Evolutionary conservation across 2,113 vertebrate species (phyloP).

Genomic region (Apodemus sylvaticus): DNA sequence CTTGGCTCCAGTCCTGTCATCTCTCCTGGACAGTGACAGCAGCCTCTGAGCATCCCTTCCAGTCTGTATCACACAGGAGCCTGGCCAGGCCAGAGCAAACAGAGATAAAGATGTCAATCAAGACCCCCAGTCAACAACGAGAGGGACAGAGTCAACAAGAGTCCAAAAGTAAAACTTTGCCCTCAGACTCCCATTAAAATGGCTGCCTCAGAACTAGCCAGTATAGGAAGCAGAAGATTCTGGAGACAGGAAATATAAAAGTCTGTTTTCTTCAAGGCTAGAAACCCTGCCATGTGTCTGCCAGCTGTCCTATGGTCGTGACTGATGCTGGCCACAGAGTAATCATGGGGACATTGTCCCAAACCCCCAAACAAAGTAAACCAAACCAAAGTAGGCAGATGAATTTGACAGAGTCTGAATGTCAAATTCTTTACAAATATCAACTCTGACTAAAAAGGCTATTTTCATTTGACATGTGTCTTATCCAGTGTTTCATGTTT

Average conservation of each 20-base stretch:
- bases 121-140: slow-evolving; percentile 38
- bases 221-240: not conserved
- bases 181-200: not conserved
- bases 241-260: not conserved
- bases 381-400: not conserved
- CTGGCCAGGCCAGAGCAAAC: slow-evolving; percentile 31
- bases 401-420: not conserved
- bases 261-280: not conserved
- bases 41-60: not conserved
- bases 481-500: slow-evolving; percentile 44
- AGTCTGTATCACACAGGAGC: not conserved
- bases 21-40: not conserved
- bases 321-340: not conserved
- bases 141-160: not conserved
- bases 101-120: slow-evolving; percentile 55
- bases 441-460: slow-evolving; percentile 57
- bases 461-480: slow-evolving; percentile 60
- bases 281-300: not conserved
- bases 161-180: not conserved
- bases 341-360: not conserved
- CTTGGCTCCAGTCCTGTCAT: not conserved
- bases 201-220: slow-evolving; percentile 1
- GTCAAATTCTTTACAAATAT: slow-evolving; percentile 50
- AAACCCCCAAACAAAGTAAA: not conserved
- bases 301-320: not conserved